Evolutionary conservation across 2,888 invertebrate species (phyloP).

Genomic region (Leptopilina myrica): DNA sequence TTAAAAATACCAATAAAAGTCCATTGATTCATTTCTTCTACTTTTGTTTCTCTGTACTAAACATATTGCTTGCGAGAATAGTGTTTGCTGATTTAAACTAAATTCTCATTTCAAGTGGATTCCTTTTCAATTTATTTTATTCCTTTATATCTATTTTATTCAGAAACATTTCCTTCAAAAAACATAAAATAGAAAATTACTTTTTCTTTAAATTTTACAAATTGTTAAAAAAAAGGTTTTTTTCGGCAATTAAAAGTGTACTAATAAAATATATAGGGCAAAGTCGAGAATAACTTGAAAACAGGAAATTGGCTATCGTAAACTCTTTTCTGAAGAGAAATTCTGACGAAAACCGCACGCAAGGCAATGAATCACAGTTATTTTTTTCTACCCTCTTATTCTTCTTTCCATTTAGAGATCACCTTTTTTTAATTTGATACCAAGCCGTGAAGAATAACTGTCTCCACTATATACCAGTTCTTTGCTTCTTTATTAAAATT

Average conservation of each 20-base stretch:
- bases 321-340: constrained; percentile 27
- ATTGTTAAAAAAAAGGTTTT: not conserved
- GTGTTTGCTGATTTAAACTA: constrained; percentile 21
- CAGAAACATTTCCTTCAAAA: no score
- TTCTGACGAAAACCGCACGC: constrained; percentile 33
- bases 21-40: constrained; percentile 1
- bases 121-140: constrained; percentile 18
- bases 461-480: not conserved
- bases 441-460: constrained; percentile 15
- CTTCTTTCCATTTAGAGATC: constrained; percentile 27
- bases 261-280: not conserved
- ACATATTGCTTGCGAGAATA: not conserved
- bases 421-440: constrained; percentile 1
- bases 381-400: constrained; percentile 19
- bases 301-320: constrained; percentile 32
- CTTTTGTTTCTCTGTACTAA: not conserved
- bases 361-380: constrained; percentile 26
- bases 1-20: not conserved
- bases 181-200: no score
- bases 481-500: constrained; percentile 20
- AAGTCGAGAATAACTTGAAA: constrained; percentile 11
- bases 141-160: not conserved
- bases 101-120: constrained; percentile 12
- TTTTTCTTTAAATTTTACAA: not conserved
- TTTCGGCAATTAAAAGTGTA: no score